Percentiles rank a stretch among this genome's conserved stretches.
Conservation (phyloP, 2,113 vertebrate genomes). For the Cyanoliseus patagonus region DNA sequence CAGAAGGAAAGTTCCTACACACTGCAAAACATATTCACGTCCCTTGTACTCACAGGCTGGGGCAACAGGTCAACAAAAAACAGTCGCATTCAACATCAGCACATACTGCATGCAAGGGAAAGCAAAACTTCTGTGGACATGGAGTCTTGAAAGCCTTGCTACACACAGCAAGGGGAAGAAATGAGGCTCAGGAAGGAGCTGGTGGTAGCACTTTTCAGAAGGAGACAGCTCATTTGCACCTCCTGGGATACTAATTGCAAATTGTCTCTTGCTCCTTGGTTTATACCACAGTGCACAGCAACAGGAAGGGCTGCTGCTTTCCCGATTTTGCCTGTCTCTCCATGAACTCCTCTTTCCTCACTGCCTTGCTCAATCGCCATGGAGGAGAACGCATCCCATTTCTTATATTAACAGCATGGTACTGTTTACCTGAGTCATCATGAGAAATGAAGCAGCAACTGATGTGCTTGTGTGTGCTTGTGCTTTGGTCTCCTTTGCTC, state of each 20-base stretch:
- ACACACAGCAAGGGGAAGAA: background rate
- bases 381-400: background rate
- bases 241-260: background rate
- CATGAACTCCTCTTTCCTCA: background rate
- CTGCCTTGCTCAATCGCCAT: background rate
- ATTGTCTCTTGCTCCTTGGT: rapidly evolving
- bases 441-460: background rate
- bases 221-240: background rate
- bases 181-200: background rate
- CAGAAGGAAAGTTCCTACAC: background rate
- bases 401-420: background rate
- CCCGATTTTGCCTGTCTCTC: background rate
- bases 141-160: background rate
- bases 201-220: background rate
- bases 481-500: background rate
- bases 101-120: background rate
- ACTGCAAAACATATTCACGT: background rate
- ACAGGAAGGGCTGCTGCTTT: background rate
- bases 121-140: background rate
- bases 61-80: background rate
- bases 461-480: background rate
- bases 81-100: background rate
- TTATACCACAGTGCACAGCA: background rate
- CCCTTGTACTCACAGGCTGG: background rate
- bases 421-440: background rate